These are phyloP conservation scores for Metopia argyrocephala DNA, from an alignment of 2,888 invertebrate genomes.

Conservation along the genomic window DNA sequence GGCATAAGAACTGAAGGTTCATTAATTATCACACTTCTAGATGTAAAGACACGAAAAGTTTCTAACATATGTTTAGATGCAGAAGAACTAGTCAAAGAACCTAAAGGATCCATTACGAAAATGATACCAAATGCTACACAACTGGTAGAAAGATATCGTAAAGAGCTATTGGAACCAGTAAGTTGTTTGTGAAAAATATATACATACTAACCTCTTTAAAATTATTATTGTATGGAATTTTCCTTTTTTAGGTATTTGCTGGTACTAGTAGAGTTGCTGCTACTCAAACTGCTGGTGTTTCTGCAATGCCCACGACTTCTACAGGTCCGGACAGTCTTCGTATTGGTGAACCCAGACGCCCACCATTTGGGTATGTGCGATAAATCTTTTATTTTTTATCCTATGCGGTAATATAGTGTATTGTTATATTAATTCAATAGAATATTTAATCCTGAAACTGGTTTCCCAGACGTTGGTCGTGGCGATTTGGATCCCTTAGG, in stretches of 20 bases:
- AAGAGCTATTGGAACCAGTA: constrained; percentile 84
- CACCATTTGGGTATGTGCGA: constrained; percentile 49
- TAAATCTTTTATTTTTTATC: background rate
- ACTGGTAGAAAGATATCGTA: constrained; percentile 82
- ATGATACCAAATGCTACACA: constrained; percentile 84
- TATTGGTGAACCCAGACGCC: constrained; percentile 70
- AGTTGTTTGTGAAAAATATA: constrained; percentile 12
- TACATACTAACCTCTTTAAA: background rate
- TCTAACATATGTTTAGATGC: constrained; percentile 82
- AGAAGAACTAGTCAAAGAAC: constrained; percentile 80
- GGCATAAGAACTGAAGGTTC: constrained; percentile 82
- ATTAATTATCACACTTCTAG: constrained; percentile 83
- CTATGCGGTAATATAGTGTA: no score
- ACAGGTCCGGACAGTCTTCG: constrained; percentile 70
- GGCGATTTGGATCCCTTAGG: constrained; percentile 89
- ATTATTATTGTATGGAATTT: constrained; percentile 5
- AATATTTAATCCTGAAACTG: background rate
- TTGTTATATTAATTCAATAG: background rate
- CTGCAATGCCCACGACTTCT: constrained; percentile 32
- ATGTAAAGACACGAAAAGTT: constrained; percentile 79
- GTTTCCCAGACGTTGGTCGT: constrained; percentile 81
- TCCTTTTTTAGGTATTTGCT: constrained; percentile 73
- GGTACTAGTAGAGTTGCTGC: constrained; percentile 73
- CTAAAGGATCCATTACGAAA: constrained; percentile 81
- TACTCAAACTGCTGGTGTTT: constrained; percentile 72